phyloP scores from a whole-genome alignment of 2,888 invertebrate species.

The Lochmaea crataegi region DNA sequence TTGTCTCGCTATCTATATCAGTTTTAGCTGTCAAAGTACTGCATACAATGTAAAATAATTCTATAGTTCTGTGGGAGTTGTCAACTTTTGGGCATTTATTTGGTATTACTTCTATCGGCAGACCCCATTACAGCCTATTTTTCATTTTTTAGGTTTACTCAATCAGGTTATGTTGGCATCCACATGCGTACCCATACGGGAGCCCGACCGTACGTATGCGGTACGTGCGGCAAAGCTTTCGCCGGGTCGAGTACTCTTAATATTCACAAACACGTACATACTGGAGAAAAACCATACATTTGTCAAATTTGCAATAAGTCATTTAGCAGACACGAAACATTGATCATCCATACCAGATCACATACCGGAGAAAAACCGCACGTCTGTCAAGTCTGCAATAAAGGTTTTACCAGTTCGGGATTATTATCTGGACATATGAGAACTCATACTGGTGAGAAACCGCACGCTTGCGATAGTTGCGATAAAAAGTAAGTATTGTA shows the following conservation, averaged over 20 bases:
- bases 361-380: slow-evolving; percentile 65
- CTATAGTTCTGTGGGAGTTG: no score
- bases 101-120: not conserved
- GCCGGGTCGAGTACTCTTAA: slow-evolving; percentile 64
- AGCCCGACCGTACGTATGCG: slow-evolving; percentile 64
- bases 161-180: slow-evolving; percentile 65
- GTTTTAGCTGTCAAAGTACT: no score
- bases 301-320: slow-evolving; percentile 63
- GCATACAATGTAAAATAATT: no score
- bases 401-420: slow-evolving; percentile 63
- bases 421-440: slow-evolving; percentile 64
- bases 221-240: slow-evolving; percentile 65
- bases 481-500: slow-evolving; percentile 60
- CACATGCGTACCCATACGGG: slow-evolving; percentile 66
- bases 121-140: not conserved
- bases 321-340: slow-evolving; percentile 63
- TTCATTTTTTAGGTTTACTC: slow-evolving; percentile 61
- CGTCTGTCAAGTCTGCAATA: slow-evolving; percentile 61
- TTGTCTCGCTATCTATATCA: no score
- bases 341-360: slow-evolving; percentile 63
- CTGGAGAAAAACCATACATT: slow-evolving; percentile 64
- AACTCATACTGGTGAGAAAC: slow-evolving; percentile 64
- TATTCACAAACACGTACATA: slow-evolving; percentile 64
- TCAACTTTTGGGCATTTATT: not conserved
- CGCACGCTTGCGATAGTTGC: slow-evolving; percentile 61